These are phyloP conservation scores for Oreocharis arfaki DNA, from an alignment of 2,113 vertebrate species.

Conservation along the genomic window DNA sequence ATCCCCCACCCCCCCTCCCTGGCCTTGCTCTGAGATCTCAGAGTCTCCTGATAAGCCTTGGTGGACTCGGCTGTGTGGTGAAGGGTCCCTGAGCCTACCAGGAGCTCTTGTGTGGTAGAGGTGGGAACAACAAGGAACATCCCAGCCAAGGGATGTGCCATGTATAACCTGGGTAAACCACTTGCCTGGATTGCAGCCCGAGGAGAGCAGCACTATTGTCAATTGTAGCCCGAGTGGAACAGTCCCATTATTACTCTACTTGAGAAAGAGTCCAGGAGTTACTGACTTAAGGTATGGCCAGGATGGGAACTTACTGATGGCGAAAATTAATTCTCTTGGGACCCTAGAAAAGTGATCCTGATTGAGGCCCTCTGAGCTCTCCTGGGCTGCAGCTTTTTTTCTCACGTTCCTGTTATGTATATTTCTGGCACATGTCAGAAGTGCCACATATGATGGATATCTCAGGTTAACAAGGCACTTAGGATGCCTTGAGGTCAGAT, in stretches of 20 bases:
- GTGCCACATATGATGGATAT: background rate
- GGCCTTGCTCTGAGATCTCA: background rate
- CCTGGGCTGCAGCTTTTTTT: background rate
- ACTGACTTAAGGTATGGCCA: background rate
- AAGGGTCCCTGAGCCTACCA: background rate
- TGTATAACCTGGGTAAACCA: background rate
- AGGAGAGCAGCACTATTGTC: background rate
- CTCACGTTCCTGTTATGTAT: accelerated
- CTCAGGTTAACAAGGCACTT: background rate
- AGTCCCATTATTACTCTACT: background rate
- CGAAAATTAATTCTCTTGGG: background rate
- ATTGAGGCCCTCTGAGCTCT: background rate
- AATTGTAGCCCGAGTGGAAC: background rate
- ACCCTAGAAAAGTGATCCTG: background rate
- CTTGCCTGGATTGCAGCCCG: background rate
- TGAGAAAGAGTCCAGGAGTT: background rate
- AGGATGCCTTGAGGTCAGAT: background rate
- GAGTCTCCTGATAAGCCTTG: background rate
- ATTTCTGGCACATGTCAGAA: background rate
- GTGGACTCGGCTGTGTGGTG: accelerated
- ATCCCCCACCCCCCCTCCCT: background rate
- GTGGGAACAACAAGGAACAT: background rate
- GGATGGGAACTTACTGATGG: background rate
- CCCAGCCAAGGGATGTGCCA: background rate
- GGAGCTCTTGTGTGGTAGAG: background rate